These are phyloP conservation scores for Trichosurus vulpecula DNA, from an alignment of 2,797 vertebrate genomes.

Conservation along the genomic window DNA sequence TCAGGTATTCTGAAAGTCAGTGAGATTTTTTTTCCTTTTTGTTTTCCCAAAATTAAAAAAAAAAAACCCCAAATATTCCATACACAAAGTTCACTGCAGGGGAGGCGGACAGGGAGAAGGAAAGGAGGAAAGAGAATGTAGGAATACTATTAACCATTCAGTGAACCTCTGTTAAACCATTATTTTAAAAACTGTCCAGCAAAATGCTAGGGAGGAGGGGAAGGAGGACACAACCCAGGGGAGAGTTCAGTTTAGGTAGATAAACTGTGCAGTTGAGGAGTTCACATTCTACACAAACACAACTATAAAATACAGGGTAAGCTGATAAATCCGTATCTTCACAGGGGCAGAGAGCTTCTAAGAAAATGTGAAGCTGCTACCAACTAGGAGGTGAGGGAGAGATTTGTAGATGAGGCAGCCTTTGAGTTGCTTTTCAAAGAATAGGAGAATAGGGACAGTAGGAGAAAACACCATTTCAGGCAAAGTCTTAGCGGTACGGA, in stretches of 20 bases:
- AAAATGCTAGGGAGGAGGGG: not conserved
- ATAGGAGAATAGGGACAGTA: not conserved
- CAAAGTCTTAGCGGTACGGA: not conserved
- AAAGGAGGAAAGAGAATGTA: no score
- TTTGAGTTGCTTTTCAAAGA: no score
- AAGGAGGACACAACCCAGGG: not conserved
- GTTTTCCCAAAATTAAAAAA: not conserved
- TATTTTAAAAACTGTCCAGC: not conserved
- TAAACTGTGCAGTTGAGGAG: not conserved
- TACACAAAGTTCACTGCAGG: not conserved
- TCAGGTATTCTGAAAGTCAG: not conserved
- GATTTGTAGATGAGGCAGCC: not conserved
- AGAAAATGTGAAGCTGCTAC: no score
- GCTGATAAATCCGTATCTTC: not conserved
- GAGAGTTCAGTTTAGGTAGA: not conserved
- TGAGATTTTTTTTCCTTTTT: not conserved
- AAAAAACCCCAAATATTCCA: not conserved
- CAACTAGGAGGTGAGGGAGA: not conserved
- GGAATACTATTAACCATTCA: not conserved
- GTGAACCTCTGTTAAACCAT: not conserved
- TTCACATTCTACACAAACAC: not conserved
- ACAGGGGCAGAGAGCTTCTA: no score
- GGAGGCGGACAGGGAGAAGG: not conserved
- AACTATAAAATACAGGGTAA: not conserved
- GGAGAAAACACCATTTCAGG: not conserved